phyloP scores from a whole-genome alignment of 2,113 vertebrate species.

The Hemichromis elongatus region DNA sequence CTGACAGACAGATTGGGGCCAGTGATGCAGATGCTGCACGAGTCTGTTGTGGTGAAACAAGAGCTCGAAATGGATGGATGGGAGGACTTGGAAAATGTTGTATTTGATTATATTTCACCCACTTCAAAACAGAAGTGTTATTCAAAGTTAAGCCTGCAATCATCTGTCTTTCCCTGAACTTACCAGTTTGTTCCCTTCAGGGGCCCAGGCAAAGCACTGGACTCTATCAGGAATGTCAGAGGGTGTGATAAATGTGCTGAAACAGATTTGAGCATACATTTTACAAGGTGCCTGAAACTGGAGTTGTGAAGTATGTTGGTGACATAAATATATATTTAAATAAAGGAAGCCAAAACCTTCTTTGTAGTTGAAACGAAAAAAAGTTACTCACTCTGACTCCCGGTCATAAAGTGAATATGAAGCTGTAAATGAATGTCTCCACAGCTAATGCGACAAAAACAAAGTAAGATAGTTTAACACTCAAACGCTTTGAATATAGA shows the following conservation, averaged over 20 bases:
- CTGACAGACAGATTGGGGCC: neutral
- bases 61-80: neutral
- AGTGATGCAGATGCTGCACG: neutral
- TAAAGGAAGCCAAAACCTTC: neutral
- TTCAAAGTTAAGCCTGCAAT: neutral
- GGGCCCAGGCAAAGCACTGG: constrained; percentile 89
- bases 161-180: constrained; percentile 41
- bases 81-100: neutral
- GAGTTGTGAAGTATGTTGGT: neutral
- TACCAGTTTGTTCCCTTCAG: constrained; percentile 87
- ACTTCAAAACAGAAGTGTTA: neutral
- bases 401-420: constrained; percentile 84
- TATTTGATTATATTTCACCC: neutral
- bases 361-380: neutral
- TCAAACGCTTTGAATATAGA: neutral
- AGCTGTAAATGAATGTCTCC: constrained; percentile 90
- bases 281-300: neutral
- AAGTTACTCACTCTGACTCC: constrained; percentile 67
- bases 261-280: constrained; percentile 1
- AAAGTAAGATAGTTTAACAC: neutral
- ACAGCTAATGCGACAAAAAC: constrained; percentile 72
- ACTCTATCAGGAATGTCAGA: constrained; percentile 78
- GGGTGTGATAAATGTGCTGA: constrained; percentile 75
- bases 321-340: neutral
- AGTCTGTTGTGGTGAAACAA: neutral